Base-by-base conservation (phyloP, 2,888 invertebrate species). In the Cetonia aurata region DNA sequence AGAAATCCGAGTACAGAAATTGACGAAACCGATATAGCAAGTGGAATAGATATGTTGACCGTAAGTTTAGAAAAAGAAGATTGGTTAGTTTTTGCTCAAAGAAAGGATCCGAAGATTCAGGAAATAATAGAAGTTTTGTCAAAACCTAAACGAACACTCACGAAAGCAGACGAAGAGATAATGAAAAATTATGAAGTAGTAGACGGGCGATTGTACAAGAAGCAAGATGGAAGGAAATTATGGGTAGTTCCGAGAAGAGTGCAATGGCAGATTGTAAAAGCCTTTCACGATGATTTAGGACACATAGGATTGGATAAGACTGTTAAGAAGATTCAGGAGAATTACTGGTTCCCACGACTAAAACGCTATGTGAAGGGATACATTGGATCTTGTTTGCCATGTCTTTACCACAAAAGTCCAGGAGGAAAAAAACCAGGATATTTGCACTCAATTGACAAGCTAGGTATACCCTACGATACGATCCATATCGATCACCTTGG, bases 391-490 rank as follows among this genome's bases (percentile, higher is more conserved):
- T n/a, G 31, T 10, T 6, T 25, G 15, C 31, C 57, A 57, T 57
- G 33, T 33, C 31, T 57, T 13, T 25, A 57, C 37, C n/a, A n/a
- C 6, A 33, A 33, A 6, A 6, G 33, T 6, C 57, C 57, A 33
- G 57, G 57, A 12, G 57, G 37, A n/a, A 57, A 57, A 37, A 25
- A 57, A 10, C 25, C 31, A 31, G 33, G 57, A n/a, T 33, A 33
- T 2, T 13, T 46, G 10, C 46, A 46, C 13, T 46, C 10, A 3
- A 46, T 46, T 46, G 46, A 46, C 3, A 46, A 46, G 10, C 3
- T 3, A 46, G 46, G 10, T n/a, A 46, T 46, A 9, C 13, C 46
- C n/a, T 46, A n/a, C 46, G n/a, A 46, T 9, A 46, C 46, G 12
- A n/a, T 46, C n/a, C n/a, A n/a, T 13, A 46, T 3, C 10, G 46